phyloP scores from a whole-genome alignment of 2,113 vertebrate genomes.

The Urocolius indicus region DNA sequence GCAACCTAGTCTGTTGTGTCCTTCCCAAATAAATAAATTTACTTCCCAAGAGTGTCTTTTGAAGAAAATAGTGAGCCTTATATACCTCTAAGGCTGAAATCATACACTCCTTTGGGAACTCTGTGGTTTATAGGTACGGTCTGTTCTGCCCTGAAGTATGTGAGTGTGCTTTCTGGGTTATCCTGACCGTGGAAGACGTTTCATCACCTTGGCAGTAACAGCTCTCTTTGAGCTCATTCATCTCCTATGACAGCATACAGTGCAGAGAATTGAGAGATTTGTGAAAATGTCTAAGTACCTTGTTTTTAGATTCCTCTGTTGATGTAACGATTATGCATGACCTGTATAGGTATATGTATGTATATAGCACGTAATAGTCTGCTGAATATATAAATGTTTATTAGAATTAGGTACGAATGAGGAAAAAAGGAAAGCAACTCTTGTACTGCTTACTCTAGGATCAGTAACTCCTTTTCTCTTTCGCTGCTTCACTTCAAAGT shows the following conservation, averaged over 20 bases:
- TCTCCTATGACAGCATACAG: rapidly evolving
- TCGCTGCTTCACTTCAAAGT: background rate
- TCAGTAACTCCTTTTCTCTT: background rate
- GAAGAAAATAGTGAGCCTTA: background rate
- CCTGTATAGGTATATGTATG: background rate
- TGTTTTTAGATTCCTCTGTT: background rate
- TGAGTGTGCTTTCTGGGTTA: background rate
- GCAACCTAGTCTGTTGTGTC: background rate
- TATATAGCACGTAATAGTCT: background rate
- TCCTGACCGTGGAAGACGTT: background rate
- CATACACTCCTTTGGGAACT: background rate
- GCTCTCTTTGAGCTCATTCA: background rate
- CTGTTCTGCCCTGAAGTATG: background rate
- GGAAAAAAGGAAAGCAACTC: background rate
- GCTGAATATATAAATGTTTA: background rate
- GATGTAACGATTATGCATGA: background rate
- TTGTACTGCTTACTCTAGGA: background rate
- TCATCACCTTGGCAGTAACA: background rate
- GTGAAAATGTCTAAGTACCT: background rate
- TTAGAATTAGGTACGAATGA: background rate
- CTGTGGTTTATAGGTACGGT: background rate
- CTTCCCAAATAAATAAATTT: background rate
- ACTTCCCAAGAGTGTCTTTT: background rate
- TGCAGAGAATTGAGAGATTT: background rate
- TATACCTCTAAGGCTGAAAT: background rate